These are phyloP conservation scores for Tetragonula carbonaria DNA, from an alignment of 2,888 invertebrate species.

Conservation along the genomic window DNA sequence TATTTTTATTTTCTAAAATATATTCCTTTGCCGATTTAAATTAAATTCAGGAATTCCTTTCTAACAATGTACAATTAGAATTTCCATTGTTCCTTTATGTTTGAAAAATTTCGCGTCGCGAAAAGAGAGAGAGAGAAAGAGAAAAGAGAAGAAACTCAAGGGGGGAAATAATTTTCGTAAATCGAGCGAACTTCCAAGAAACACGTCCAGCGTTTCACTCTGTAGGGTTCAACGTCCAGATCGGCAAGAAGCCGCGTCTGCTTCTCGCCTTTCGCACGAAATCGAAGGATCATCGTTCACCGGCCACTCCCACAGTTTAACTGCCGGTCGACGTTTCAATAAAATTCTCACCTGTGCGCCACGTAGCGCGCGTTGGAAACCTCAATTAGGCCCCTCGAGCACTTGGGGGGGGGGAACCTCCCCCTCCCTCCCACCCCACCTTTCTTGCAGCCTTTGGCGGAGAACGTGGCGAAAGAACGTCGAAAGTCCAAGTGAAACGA, in stretches of 20 bases:
- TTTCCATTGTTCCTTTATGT: too few species aligned
- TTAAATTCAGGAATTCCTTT: too few species aligned
- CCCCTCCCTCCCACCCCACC: too few species aligned
- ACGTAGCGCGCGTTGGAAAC: neutral
- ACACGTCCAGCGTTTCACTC: neutral
- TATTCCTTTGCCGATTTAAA: too few species aligned
- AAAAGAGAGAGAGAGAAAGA: too few species aligned
- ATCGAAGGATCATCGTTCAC: slow-evolving; percentile 7
- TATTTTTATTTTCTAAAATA: too few species aligned
- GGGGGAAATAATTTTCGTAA: too few species aligned
- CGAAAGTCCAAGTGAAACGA: neutral
- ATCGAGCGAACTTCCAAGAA: too few species aligned
- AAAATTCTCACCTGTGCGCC: slow-evolving; percentile 22
- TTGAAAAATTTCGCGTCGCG: too few species aligned
- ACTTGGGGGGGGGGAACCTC: neutral
- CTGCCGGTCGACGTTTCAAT: slow-evolving; percentile 9
- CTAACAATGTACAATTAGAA: too few species aligned
- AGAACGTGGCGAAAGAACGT: neutral
- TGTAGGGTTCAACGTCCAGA: neutral
- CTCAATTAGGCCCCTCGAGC: neutral
- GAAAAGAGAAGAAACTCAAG: too few species aligned
- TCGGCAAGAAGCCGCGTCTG: slow-evolving; percentile 1
- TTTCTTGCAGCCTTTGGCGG: neutral
- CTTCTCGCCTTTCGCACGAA: neutral
- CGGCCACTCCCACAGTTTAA: slow-evolving; percentile 7